A percentile compares a stretch with the other conserved stretches of the same genome.
These are phyloP conservation scores for Cephus runcator DNA, from an alignment of 2,888 invertebrate genomes.

Conservation along the genomic window DNA sequence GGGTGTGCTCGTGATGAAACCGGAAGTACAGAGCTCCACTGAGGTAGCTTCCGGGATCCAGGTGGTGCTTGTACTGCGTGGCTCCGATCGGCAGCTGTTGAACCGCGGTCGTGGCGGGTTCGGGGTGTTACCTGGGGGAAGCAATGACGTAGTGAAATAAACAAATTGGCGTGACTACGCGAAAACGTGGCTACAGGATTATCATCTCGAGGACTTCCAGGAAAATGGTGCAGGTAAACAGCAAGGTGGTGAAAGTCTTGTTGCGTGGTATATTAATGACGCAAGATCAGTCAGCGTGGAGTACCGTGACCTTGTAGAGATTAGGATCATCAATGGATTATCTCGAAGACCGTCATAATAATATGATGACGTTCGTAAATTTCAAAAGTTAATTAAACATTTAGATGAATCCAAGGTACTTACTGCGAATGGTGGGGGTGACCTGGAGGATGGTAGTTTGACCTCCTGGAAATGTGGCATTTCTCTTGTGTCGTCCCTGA, in stretches of 20 bases:
- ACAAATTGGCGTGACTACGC: neutral
- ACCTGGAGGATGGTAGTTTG: slow-evolving; percentile 75
- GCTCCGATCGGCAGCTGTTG: slow-evolving; percentile 70
- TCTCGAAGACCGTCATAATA: too few species aligned
- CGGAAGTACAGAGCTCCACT: slow-evolving; percentile 37
- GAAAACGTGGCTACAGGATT: neutral
- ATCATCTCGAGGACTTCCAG: neutral
- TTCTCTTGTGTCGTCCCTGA: slow-evolving; percentile 82
- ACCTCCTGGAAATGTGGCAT: slow-evolving; percentile 82
- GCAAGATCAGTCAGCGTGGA: neutral
- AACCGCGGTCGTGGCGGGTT: slow-evolving; percentile 70
- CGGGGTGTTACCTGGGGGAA: slow-evolving; percentile 66
- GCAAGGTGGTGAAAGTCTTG: neutral
- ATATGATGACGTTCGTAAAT: neutral
- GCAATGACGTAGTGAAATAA: slow-evolving; percentile 22
- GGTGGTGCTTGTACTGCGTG: slow-evolving; percentile 44
- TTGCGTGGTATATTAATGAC: neutral
- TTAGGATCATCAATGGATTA: neutral
- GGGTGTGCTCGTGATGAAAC: slow-evolving; percentile 46
- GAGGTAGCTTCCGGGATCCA: slow-evolving; percentile 48
- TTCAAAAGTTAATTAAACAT: neutral
- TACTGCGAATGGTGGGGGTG: slow-evolving; percentile 72
- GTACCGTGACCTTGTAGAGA: neutral
- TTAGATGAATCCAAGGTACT: slow-evolving; percentile 46
- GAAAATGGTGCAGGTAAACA: neutral